Percentiles rank a stretch among this genome's conserved stretches.
Evolutionary conservation across 2,797 vertebrate species (phyloP).

Genomic region (Synanceia verrucosa): DNA sequence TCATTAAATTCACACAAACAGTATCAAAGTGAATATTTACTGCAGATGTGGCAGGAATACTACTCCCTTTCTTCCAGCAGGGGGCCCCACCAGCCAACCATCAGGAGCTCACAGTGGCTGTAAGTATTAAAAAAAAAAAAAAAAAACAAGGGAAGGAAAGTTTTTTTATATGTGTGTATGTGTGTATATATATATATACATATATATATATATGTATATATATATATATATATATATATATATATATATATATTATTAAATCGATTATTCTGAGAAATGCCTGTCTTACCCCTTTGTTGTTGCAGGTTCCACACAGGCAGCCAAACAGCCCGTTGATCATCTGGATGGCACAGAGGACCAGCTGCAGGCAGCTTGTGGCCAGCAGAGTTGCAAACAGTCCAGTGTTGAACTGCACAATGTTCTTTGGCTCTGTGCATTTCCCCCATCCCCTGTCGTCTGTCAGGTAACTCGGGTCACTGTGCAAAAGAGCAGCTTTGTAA

Average conservation of each 20-base stretch:
- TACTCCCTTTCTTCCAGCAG: conserved; percentile 35
- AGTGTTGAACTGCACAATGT: conserved; percentile 80
- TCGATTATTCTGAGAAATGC: too few species aligned
- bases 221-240: too few species aligned
- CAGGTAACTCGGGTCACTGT: conserved; percentile 76
- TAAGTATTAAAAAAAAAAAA: neutral
- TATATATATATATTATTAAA: too few species aligned
- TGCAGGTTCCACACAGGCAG: conserved; percentile 84
- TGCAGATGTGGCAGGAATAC: neutral
- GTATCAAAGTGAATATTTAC: neutral
- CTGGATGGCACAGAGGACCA: conserved; percentile 80
- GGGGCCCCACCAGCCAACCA: neutral
- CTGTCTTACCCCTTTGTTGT: conserved; percentile 66
- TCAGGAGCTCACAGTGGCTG: conserved; percentile 48
- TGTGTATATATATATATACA: too few species aligned
- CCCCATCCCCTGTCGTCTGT: conserved; percentile 53
- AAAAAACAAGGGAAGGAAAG: neutral
- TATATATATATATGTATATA: too few species aligned
- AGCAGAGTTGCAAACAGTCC: conserved; percentile 81
- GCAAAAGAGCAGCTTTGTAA: neutral
- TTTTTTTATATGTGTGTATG: too few species aligned
- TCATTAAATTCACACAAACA: conserved; percentile 9
- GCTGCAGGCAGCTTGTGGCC: conserved; percentile 68
- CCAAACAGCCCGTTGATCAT: conserved; percentile 85
- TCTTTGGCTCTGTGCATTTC: conserved; percentile 53